phyloP scores from a whole-genome alignment of 2,888 invertebrate species.

The Allophyes oxyacanthae region DNA sequence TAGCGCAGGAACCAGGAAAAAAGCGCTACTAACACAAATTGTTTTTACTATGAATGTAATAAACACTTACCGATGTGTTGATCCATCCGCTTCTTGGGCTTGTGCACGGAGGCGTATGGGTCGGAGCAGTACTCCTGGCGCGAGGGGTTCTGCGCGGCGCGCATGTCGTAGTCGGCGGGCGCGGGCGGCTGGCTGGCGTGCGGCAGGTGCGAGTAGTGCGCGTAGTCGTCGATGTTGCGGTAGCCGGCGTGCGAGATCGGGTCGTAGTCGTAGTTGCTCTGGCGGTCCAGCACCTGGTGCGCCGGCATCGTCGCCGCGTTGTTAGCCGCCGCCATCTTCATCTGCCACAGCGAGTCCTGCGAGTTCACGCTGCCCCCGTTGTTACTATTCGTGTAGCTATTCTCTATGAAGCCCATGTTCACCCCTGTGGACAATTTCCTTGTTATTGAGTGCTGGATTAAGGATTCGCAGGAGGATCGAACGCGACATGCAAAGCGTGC shows the following conservation, averaged over 20 bases:
- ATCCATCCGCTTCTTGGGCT: constrained; percentile 96
- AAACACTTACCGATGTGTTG: constrained; percentile 93
- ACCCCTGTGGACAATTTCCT: constrained; percentile 86
- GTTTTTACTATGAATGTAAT: constrained; percentile 12
- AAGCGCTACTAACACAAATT: constrained; percentile 10
- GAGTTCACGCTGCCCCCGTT: constrained; percentile 98
- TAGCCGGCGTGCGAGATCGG: constrained; percentile 95
- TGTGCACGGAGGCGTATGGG: constrained; percentile 96
- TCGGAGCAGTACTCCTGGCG: constrained; percentile 96
- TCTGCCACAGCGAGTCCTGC: constrained; percentile 98
- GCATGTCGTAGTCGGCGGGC: constrained; percentile 89
- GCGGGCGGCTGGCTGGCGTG: constrained; percentile 70
- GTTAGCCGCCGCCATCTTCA: constrained; percentile 95
- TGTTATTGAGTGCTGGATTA: constrained; percentile 8
- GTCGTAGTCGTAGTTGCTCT: constrained; percentile 92
- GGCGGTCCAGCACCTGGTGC: constrained; percentile 90
- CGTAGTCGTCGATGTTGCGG: constrained; percentile 95
- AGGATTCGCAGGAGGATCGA: neutral
- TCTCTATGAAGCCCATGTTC: constrained; percentile 97
- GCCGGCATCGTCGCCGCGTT: constrained; percentile 89
- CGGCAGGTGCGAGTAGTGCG: constrained; percentile 94
- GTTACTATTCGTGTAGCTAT: constrained; percentile 97
- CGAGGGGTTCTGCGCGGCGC: constrained; percentile 94
- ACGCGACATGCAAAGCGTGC: constrained; percentile 51
- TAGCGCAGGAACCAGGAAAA: constrained; percentile 12